A percentile compares a stretch with the other conserved stretches of the same genome.
These are phyloP conservation scores for Helostoma temminkii DNA, from an alignment of 2,797 vertebrate genomes.

Conservation along the genomic window DNA sequence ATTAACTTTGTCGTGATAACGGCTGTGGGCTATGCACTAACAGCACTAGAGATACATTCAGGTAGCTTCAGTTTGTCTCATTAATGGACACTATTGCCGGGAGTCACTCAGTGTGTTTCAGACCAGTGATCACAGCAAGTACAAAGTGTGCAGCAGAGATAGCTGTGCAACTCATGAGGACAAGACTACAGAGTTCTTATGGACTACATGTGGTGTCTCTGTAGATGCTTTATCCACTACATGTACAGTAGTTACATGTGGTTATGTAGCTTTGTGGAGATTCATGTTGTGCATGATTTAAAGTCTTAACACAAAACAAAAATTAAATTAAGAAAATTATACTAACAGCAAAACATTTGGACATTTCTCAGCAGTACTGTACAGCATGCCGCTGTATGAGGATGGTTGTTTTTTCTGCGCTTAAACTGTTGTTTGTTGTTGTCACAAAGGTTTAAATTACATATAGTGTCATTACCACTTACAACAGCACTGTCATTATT, in stretches of 20 bases:
- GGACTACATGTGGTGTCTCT: neutral
- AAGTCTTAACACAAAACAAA: neutral
- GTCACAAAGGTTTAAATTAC: neutral
- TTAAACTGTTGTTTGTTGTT: neutral
- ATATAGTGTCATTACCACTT: neutral
- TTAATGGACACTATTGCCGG: conserved; percentile 2
- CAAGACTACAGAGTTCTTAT: neutral
- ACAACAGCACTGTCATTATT: neutral
- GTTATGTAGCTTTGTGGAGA: neutral
- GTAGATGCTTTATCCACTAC: neutral
- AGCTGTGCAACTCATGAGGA: conserved; percentile 1
- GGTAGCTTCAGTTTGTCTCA: conserved; percentile 27
- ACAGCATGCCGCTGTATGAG: too few relatives aligned
- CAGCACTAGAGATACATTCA: conserved; percentile 20
- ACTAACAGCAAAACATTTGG: too few relatives aligned
- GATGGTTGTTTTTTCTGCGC: too few relatives aligned
- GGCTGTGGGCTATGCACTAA: neutral
- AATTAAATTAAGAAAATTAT: too few relatives aligned
- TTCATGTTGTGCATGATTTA: neutral
- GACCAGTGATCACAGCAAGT: neutral
- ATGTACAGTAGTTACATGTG: neutral
- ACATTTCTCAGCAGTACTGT: too few relatives aligned
- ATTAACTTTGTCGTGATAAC: neutral
- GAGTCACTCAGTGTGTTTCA: conserved; percentile 5
- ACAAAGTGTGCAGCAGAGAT: neutral